Evolutionary conservation across 2,888 invertebrate species (phyloP).

Genomic region (Leptinotarsa juncta): DNA sequence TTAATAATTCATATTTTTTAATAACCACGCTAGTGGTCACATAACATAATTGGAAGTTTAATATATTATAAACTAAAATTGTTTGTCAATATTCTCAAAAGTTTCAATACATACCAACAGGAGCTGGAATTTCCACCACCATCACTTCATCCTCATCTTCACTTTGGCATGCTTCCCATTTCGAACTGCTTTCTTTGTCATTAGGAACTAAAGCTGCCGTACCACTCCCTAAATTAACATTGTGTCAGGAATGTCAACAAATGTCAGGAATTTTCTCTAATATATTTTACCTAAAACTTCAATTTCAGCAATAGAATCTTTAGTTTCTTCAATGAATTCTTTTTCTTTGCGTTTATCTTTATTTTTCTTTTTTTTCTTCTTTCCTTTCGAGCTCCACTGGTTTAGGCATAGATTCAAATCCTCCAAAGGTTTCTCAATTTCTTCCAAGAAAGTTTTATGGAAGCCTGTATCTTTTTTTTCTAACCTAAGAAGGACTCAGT

Average conservation of each 20-base stretch:
- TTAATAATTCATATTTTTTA: no score
- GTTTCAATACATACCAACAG: constrained; percentile 39
- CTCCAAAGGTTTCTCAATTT: constrained; percentile 41
- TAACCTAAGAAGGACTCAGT: constrained; percentile 41
- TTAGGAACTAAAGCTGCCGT: constrained; percentile 64
- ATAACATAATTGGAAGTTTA: not conserved
- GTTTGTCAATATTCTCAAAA: no score
- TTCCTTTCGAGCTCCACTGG: constrained; percentile 51
- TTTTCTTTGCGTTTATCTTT: constrained; percentile 34
- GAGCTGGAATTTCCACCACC: constrained; percentile 46
- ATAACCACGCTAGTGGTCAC: not conserved
- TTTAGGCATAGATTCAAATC: constrained; percentile 56
- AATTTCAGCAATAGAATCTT: constrained; percentile 33
- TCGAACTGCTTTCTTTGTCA: constrained; percentile 46
- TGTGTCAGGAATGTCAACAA: not conserved
- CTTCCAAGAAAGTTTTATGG: constrained; percentile 42
- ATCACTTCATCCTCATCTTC: constrained; percentile 57
- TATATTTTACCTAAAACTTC: constrained; percentile 37
- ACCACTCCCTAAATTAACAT: constrained; percentile 51
- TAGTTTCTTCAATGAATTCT: constrained; percentile 27
- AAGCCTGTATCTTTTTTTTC: constrained; percentile 51
- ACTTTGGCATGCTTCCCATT: constrained; percentile 54
- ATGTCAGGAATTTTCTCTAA: not conserved
- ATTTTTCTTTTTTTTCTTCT: constrained; percentile 53
- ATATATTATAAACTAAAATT: no score